Evolutionary conservation across 1,140 invertebrate species (phyloP), one percentile per base, ranked within the genome.

Genomic region (Drosophila nigromelanica): DNA sequence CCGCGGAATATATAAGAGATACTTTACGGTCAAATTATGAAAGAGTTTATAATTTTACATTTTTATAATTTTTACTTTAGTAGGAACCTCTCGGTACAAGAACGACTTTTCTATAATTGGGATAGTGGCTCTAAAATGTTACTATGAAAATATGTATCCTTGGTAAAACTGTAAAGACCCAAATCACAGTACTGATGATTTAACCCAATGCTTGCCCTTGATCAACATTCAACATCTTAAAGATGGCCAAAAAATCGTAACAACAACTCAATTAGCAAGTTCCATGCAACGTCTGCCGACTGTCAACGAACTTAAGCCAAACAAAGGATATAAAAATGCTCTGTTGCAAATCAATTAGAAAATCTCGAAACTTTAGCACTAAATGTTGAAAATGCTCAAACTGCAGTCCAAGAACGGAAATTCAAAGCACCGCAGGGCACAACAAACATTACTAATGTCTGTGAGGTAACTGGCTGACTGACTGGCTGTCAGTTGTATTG

Each of bases 401-500:
- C 5, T 47, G 50, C 35, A 76, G 40, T 42, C 45, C 21, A 40
- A 56, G 27, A 54, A 73, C 15, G 15, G 14, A 33, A 70, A 55
- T 24, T 37, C 30, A 24, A 30, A 2, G 27, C 45, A 35, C 40
- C 51, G 33, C 47, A 61, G 27, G 33, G 24, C n/a, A 21, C 42
- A 39, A 45, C 27, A n/a, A 56, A 48, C 66, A 82, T 83, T 72
- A 69, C 76, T 76, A 83, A 83, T 83, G 72, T 76, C 59, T 83
- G 66, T 59, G 52, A 62, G 70, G 35, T 67, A 48, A 52, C 51
- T 63, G 56, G 24, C 43, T 69, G 71, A 69, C 73, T 86, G 83
- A 85, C 83, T 89, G 73, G 83, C 79, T 87, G 83, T 87, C 83
- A 87, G 83, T 87, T 89, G 69, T 89, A 68, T 73, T 81, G 68